These are phyloP conservation scores for Eupeodes latifasciatus DNA, from an alignment of 2,888 invertebrate species.

Conservation along the genomic window DNA sequence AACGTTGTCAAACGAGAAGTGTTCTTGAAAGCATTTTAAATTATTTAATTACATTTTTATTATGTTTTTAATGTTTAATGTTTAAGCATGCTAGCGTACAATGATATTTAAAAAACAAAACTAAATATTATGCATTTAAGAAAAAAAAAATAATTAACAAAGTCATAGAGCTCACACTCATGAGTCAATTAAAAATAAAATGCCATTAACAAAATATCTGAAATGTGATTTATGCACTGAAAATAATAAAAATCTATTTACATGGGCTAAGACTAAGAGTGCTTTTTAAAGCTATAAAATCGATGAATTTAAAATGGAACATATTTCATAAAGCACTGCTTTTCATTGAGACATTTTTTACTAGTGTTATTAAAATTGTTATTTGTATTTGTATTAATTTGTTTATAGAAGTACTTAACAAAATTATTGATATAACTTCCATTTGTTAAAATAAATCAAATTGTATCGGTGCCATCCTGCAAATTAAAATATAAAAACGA, in stretches of 20 bases:
- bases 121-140: slow-evolving; percentile 54
- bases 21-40: slow-evolving; percentile 27
- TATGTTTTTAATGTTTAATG: neutral
- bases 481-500: slow-evolving; percentile 26
- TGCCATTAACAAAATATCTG: slow-evolving; percentile 9
- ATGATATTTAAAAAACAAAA: slow-evolving; percentile 54
- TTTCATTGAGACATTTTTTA: neutral
- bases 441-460: neutral
- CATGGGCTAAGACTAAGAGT: neutral
- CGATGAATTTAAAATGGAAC: neutral
- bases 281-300: neutral
- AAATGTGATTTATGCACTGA: slow-evolving; percentile 21
- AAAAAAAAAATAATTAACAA: neutral
- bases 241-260: neutral
- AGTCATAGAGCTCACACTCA: neutral
- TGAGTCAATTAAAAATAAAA: neutral
- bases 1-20: slow-evolving; percentile 27
- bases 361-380: slow-evolving; percentile 34
- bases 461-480: slow-evolving; percentile 63
- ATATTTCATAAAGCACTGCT: neutral
- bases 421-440: neutral
- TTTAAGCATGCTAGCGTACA: slow-evolving; percentile 53
- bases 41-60: neutral
- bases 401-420: slow-evolving; percentile 64
- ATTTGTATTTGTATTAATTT: slow-evolving; percentile 21